These are phyloP conservation scores for Toxotes lorentzi DNA, from an alignment of 2,797 vertebrate genomes.

Conservation along the genomic window DNA sequence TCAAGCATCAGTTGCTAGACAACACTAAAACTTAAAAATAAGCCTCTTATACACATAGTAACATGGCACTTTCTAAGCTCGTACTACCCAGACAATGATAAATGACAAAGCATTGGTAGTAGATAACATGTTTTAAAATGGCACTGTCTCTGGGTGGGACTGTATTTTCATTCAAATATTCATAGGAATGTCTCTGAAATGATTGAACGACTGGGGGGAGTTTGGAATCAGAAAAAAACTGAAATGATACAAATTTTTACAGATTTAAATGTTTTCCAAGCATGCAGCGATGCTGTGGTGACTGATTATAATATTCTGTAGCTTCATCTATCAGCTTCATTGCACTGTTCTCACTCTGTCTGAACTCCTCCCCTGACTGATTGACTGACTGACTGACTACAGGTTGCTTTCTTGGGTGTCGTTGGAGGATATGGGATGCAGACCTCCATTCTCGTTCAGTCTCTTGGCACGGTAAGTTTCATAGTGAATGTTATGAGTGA, in stretches of 20 bases:
- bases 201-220: constrained; percentile 6
- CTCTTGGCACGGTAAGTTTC: constrained; percentile 97
- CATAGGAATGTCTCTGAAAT: constrained; percentile 22
- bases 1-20: constrained; percentile 24
- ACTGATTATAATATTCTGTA: constrained; percentile 50
- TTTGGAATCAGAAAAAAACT: constrained; percentile 27
- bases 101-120: constrained; percentile 54
- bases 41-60: constrained; percentile 13
- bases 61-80: constrained; percentile 40
- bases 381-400: constrained; percentile 77
- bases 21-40: constrained; percentile 32
- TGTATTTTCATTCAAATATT: constrained; percentile 36
- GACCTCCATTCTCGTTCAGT: constrained; percentile 95
- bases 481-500: constrained; percentile 98
- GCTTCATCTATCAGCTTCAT: constrained; percentile 60
- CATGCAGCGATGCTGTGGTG: constrained; percentile 77
- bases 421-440: constrained; percentile 90
- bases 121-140: constrained; percentile 47
- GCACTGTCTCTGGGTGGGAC: constrained; percentile 43
- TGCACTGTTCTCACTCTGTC: constrained; percentile 44
- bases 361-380: neutral
- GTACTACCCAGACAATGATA: constrained; percentile 16
- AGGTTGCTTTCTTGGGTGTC: constrained; percentile 91
- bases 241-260: constrained; percentile 67
- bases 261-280: constrained; percentile 63